These are phyloP conservation scores for Diarsia brunnea DNA, from an alignment of 2,888 invertebrate genomes.

Conservation along the genomic window DNA sequence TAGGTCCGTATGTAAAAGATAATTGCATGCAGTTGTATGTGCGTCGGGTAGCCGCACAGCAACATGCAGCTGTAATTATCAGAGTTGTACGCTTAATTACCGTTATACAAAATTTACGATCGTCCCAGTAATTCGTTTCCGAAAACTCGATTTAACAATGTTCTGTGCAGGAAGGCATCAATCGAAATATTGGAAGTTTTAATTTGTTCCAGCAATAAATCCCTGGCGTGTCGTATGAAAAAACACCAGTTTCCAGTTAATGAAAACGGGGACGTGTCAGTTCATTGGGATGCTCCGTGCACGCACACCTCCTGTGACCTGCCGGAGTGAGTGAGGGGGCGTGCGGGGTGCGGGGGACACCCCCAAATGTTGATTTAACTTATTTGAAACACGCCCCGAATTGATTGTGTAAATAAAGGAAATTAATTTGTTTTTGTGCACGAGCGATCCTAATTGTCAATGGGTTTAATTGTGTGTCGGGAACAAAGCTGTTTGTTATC, in stretches of 20 bases:
- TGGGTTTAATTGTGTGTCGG: conserved; percentile 53
- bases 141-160: conserved; percentile 54
- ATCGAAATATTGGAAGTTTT: conserved; percentile 67
- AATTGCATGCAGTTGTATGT: conserved; percentile 1
- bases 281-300: conserved; percentile 63
- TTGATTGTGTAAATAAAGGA: conserved; percentile 69
- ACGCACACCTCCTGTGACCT: conserved; percentile 45
- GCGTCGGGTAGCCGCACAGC: not conserved
- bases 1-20: conserved; percentile 2
- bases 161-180: conserved; percentile 64
- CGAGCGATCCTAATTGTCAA: conserved; percentile 56
- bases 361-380: conserved; percentile 68
- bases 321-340: not conserved
- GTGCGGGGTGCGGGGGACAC: not conserved
- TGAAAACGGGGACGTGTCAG: conserved; percentile 62
- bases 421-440: conserved; percentile 67
- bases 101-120: conserved; percentile 35
- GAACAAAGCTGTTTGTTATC: conserved; percentile 21
- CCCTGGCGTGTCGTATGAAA: conserved; percentile 67
- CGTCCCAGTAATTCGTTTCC: conserved; percentile 42
- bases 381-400: conserved; percentile 68
- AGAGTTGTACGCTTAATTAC: conserved; percentile 44
- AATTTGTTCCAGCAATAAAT: conserved; percentile 71
- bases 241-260: conserved; percentile 67
- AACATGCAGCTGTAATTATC: conserved; percentile 27